These are phyloP conservation scores for Cephus pygmeus DNA, from an alignment of 2,888 invertebrate genomes.

Conservation along the genomic window DNA sequence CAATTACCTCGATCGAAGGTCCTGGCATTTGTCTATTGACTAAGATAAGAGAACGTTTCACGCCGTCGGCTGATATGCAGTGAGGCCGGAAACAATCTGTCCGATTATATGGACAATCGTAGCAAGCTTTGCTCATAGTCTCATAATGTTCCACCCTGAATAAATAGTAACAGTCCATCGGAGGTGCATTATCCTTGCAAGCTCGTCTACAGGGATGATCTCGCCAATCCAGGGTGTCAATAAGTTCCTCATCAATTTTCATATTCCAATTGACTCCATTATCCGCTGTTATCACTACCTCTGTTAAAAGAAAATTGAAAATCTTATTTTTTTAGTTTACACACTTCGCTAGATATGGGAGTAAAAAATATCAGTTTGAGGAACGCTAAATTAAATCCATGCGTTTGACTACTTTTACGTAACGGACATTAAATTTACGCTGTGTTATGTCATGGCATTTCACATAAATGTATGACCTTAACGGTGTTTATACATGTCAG, in stretches of 20 bases:
- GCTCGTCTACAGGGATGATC: conserved; percentile 74
- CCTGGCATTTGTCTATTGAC: conserved; percentile 91
- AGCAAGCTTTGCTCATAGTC: conserved; percentile 90
- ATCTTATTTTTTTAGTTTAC: too few species aligned
- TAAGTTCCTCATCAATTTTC: conserved; percentile 21
- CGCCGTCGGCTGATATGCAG: conserved; percentile 87
- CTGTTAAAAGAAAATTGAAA: background rate
- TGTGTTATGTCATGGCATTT: background rate
- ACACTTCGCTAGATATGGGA: too few species aligned
- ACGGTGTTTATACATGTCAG: background rate
- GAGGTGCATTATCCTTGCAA: conserved; percentile 71
- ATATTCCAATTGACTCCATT: conserved; percentile 25
- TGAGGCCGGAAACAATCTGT: conserved; percentile 82
- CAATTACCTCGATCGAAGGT: conserved; percentile 80
- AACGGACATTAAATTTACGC: too few species aligned
- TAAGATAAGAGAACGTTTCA: conserved; percentile 78
- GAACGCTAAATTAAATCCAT: too few species aligned
- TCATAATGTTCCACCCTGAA: conserved; percentile 86
- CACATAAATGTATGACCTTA: background rate
- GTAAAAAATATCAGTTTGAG: background rate
- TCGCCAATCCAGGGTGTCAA: conserved; percentile 26
- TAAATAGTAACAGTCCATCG: conserved; percentile 78
- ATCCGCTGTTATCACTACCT: conserved; percentile 23
- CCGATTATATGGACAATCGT: conserved; percentile 79
- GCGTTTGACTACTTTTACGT: too few species aligned